Conservation (phyloP, 2,888 invertebrate species). For the Leptarthrus brevirostris region DNA sequence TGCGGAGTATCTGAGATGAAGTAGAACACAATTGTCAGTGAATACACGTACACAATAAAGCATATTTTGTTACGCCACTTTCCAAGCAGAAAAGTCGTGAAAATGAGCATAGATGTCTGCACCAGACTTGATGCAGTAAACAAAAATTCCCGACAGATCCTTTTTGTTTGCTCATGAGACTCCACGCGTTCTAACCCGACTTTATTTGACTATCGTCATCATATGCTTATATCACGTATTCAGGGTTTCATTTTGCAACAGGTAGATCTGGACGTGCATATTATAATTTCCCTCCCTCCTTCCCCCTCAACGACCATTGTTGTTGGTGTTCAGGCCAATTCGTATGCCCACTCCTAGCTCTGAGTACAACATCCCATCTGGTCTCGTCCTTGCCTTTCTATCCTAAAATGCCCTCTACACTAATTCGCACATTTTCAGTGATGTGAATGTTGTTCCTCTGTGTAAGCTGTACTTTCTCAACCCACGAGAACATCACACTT, state of each 20-base stretch:
- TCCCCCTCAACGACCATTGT: not conserved
- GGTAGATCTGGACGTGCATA: slow-evolving; percentile 38
- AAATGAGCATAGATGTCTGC: too few relatives aligned
- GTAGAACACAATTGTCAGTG: not conserved
- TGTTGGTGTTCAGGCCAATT: not conserved
- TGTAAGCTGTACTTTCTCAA: not conserved
- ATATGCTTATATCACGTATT: slow-evolving; percentile 10
- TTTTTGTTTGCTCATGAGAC: not conserved
- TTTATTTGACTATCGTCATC: slow-evolving; percentile 1
- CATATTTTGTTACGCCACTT: not conserved
- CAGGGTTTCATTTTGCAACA: slow-evolving; percentile 27
- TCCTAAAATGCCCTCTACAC: slow-evolving; percentile 4
- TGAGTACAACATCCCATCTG: not conserved
- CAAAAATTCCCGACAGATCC: not conserved
- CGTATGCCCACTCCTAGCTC: not conserved
- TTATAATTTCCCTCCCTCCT: slow-evolving; percentile 20
- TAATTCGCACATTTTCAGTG: slow-evolving; percentile 26
- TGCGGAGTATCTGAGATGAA: too few relatives aligned
- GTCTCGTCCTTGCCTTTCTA: not conserved
- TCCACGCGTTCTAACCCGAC: not conserved
- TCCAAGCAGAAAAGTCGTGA: not conserved
- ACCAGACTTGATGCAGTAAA: not conserved
- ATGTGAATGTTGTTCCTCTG: not conserved
- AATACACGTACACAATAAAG: not conserved
- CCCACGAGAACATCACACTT: not conserved